Evolutionary conservation across 2,888 invertebrate genomes (phyloP), one percentile per base, ranked within the genome.

Genomic region (Syrphus vitripennis): DNA sequence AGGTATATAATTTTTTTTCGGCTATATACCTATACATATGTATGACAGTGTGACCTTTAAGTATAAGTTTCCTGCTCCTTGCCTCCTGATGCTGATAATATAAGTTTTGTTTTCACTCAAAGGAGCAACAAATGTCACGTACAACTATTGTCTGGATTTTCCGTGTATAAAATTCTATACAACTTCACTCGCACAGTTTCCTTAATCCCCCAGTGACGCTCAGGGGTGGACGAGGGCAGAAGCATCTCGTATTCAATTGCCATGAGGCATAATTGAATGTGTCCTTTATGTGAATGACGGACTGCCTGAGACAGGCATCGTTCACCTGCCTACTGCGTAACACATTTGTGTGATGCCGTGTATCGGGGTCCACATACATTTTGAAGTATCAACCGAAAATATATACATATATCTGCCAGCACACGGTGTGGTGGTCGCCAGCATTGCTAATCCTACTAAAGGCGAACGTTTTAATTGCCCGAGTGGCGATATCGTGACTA

Each of bases 391-490:
- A 42, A 12, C 34, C 48, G 26, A 31, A 63, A n/a, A n/a, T n/a
- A n/a, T n/a, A n/a, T n/a, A n/a, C n/a, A n/a, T n/a, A n/a, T 48
- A 70, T 70, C 37, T 57, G 70, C 26, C 53, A 42, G 37, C 65
- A 57, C 45, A 2, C 31, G n/a, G 76, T 5, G 3, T 2, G 16
- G 9, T 53, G n/a, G 19, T 19, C 5, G 21, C 19, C 34, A 21
- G 34, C 26, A 26, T 53, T 45, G 59, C 57, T 80, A 72, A 76
- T 72, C 65, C 80, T 31, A 71, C 67, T 40, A 61, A 72, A 84
- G 76, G 84, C 67, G 83, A 75, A 83, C 79, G 84, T 72, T 84
- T 84, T 84, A 84, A 84, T 84, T 84, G 76, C 76, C 69, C 50
- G 53, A 37, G 76, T 80, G 80, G 65, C 59, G 79, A 70, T 79